A percentile compares a stretch with the other conserved stretches of the same genome.
These are phyloP conservation scores for Microtus montanus DNA, from an alignment of 2,113 vertebrate genomes.

Conservation along the genomic window DNA sequence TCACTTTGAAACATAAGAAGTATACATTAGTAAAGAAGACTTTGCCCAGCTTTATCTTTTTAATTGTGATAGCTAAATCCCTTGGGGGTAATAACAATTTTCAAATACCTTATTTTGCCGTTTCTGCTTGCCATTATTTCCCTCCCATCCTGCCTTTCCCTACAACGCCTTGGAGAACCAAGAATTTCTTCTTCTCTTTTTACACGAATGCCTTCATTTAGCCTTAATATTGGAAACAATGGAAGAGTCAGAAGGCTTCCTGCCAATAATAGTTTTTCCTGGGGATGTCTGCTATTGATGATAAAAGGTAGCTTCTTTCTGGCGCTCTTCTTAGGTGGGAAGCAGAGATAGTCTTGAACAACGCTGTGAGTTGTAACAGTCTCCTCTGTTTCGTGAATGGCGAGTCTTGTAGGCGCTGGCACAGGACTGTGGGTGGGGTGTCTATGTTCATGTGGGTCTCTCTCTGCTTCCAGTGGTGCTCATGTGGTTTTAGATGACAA, in stretches of 20 bases:
- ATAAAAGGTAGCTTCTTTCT: not conserved
- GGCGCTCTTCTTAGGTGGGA: not conserved
- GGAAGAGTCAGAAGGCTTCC: not conserved
- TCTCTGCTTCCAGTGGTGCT: slow-evolving; percentile 89
- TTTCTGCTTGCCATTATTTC: not conserved
- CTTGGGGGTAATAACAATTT: slow-evolving; percentile 37
- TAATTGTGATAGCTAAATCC: not conserved
- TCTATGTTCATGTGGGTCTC: slow-evolving; percentile 60
- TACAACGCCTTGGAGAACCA: not conserved
- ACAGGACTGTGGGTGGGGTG: not conserved
- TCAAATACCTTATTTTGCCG: slow-evolving; percentile 26
- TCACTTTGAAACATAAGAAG: slow-evolving; percentile 35
- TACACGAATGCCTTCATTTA: not conserved
- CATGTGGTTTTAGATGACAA: slow-evolving; percentile 98
- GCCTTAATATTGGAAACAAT: not conserved
- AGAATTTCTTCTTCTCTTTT: slow-evolving; percentile 6
- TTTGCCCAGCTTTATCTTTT: not conserved
- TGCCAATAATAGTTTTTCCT: not conserved
- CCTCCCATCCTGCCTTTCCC: not conserved
- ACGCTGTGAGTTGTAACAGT: not conserved
- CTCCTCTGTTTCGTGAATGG: not conserved
- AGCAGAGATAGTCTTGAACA: not conserved
- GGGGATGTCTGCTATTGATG: not conserved
- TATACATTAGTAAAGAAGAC: slow-evolving; percentile 19
- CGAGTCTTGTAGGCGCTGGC: not conserved